Base-by-base conservation (phyloP, 2,113 vertebrate species). In the Lycaon pictus region DNA sequence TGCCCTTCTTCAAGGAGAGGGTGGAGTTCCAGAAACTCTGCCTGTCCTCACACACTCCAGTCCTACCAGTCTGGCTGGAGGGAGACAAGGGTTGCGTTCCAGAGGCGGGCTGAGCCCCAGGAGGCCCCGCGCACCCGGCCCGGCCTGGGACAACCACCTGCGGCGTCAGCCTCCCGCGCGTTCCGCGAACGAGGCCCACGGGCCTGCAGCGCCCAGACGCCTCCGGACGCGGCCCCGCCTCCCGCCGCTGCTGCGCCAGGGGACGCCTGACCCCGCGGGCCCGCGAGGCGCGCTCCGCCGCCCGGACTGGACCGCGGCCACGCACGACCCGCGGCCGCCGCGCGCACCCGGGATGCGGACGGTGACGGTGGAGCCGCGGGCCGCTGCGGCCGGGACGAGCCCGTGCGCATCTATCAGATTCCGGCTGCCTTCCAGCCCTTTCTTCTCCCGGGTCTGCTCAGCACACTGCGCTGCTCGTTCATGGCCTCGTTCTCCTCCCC, bases 341-440 rank as follows among this genome's bases (percentile, higher is more conserved):
- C 3, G n/a, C 7, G 19, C 20, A 15, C 4, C 79, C 0, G 9
- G 4, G 9, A 92, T 67, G 0, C 35, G 5, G 2, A 20, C 71
- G 0, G 0, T 99, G 79, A 35, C 0, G 8, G 10, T 99, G 53
- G 94, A 96, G 23, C 98, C 0, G 56, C 97, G 29, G 3, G 83
- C 82, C 88, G 94, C 96, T 97, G 98, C 97, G 86, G 98, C 79
- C 99, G 98, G 95, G 98, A 99, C 20, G 62, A 98, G 97, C 98
- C 98, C 16, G 84, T 99, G 96, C 96, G 65, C 93, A 97, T 99
- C 53, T 43, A 1, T 5, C 43, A 5, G 43, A 43, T 43, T 43
- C 43, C 5, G 43, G 43, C 43, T 43, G 43, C 43, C 43, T 43
- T 43, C 43, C 43, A 5, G 4, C 43, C 43, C 43, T 43, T 43